Evolutionary conservation across 2,888 invertebrate genomes (phyloP), one percentile per base, ranked within the genome.

Genomic region (Yponomeuta evonymella): DNA sequence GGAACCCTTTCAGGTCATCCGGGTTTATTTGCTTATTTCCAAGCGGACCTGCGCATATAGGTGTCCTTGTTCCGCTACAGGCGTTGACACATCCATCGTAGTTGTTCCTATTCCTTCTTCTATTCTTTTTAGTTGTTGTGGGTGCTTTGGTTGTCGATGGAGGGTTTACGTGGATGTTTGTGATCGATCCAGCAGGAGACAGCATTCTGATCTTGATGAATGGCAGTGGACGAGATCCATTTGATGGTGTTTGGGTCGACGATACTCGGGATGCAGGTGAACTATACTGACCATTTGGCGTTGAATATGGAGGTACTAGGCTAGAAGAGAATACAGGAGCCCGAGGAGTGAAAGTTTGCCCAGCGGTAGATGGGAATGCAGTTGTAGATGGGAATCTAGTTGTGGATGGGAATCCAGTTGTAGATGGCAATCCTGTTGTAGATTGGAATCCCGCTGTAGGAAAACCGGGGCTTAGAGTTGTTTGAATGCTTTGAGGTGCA

Each of bases 1-100:
- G 87, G 76, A 92, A 92, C 64, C 90, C 91, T 75, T 86, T 90
- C 70, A 92, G 77, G 6, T 78, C 80, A n/a, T 88, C 80, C 0
- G 89, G 81, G 72, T 90, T 82, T 73, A 90, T 78, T 83, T 81
- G 48, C 30, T 75, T 72, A 2, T 82, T 77, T 0, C 87, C 83
- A 48, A 83, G 73, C 2, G 91, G 91, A 2, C 82, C 81, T 43
- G 87, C 86, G 73, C 92, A 92, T 72, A 92, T 85, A 0, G 86
- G 88, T 33, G 85, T 81, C 74, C 81, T 86, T 70, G 75, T 82
- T 9, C 83, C 87, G 69, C 77, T 84, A 73, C 91, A 91, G 1
- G 85, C 82, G 67, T 82, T 79, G 48, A 87, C 73, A 75, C 92
- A 92, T 1, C 80, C 77, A 5, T 90, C 89, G 73, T 85, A 90